These are phyloP conservation scores for Drosophila acutilabella DNA, from an alignment of 2,888 invertebrate species.

Conservation along the genomic window DNA sequence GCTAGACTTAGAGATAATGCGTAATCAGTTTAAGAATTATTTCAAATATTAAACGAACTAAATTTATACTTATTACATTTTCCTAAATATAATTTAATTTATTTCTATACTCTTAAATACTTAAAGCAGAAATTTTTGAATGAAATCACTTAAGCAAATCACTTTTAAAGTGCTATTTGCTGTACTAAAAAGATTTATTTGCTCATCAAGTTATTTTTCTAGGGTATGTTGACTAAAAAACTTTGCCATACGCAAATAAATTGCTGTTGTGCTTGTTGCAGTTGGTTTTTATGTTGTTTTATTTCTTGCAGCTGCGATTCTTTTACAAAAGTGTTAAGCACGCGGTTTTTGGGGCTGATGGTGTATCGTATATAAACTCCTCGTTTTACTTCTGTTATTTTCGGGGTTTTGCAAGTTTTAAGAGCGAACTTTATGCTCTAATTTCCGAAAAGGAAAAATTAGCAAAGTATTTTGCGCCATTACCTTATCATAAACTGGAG, in stretches of 20 bases:
- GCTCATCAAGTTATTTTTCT: background rate
- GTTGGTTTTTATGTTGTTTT: conserved; percentile 24
- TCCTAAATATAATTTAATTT: too few relatives aligned
- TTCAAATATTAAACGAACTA: too few relatives aligned
- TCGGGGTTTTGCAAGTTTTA: conserved; percentile 59
- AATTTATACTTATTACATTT: too few relatives aligned
- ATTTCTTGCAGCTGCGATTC: conserved; percentile 65
- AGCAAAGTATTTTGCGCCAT: conserved; percentile 76
- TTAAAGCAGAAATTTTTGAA: background rate
- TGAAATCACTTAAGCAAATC: background rate
- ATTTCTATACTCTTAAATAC: too few relatives aligned
- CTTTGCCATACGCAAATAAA: conserved; percentile 63
- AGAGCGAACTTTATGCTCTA: conserved; percentile 76
- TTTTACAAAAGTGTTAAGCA: conserved; percentile 72
- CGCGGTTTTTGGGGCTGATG: conserved; percentile 44
- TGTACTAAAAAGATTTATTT: background rate
- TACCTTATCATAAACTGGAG: conserved; percentile 75
- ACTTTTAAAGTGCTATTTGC: background rate
- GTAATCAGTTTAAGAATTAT: background rate
- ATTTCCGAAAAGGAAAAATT: conserved; percentile 78
- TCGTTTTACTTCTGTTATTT: conserved; percentile 26
- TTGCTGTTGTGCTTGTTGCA: conserved; percentile 44
- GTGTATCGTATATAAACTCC: conserved; percentile 30
- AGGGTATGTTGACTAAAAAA: conserved; percentile 44
- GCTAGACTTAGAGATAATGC: conserved; percentile 19